These are phyloP conservation scores for Phlogophora meticulosa DNA, from an alignment of 2,888 invertebrate genomes.

Conservation along the genomic window DNA sequence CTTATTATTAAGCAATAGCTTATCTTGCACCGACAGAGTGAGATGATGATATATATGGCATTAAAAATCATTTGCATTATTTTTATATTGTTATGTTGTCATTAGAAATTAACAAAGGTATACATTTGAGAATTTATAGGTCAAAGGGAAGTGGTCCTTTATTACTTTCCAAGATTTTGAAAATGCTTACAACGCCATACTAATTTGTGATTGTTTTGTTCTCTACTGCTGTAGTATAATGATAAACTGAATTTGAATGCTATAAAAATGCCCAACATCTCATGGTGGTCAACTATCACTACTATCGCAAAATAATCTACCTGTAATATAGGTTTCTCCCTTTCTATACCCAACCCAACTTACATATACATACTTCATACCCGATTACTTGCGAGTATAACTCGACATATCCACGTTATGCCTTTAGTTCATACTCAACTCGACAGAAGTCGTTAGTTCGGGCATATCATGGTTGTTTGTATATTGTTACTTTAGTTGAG, in stretches of 20 bases:
- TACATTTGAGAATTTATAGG: too few species aligned
- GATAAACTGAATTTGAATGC: neutral
- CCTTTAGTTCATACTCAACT: slow-evolving; percentile 31
- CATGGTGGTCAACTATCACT: neutral
- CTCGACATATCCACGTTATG: slow-evolving; percentile 32
- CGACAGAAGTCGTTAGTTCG: slow-evolving; percentile 39
- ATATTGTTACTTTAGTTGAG: neutral
- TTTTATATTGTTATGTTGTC: too few species aligned
- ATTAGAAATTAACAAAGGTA: too few species aligned
- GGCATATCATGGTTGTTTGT: too few species aligned
- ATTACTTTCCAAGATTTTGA: too few species aligned
- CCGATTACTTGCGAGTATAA: slow-evolving; percentile 22
- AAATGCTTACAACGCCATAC: too few species aligned
- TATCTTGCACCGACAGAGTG: neutral
- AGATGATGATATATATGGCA: neutral
- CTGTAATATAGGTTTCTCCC: slow-evolving; percentile 35
- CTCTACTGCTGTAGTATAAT: neutral
- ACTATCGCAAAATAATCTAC: slow-evolving; percentile 28
- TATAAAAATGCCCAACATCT: neutral
- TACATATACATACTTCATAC: slow-evolving; percentile 35
- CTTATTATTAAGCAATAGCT: slow-evolving; percentile 22
- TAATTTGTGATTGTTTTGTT: neutral
- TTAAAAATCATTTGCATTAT: neutral
- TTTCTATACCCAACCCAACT: slow-evolving; percentile 36
- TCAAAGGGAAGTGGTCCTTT: too few species aligned